phyloP scores from a whole-genome alignment of 2,113 vertebrate species.

The Craseonycteris thonglongyai region DNA sequence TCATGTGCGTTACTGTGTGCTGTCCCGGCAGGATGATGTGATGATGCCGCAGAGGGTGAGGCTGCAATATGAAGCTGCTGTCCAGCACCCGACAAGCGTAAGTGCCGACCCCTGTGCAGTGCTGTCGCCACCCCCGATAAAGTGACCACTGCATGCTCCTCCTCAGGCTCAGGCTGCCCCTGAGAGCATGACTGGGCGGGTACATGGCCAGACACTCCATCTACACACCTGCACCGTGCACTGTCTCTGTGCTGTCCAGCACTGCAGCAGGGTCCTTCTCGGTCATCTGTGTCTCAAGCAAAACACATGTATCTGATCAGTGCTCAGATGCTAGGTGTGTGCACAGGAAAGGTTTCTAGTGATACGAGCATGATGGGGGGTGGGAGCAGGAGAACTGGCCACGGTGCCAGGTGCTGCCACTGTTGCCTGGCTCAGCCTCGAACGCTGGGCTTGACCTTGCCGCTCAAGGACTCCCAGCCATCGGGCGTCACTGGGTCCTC shows the following conservation, averaged over 20 bases:
- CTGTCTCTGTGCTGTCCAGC: no score
- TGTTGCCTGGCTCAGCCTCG: no score
- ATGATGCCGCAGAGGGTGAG: conserved; percentile 93
- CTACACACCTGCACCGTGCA: no score
- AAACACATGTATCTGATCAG: no score
- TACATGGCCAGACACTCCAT: neutral
- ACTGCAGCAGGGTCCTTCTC: neutral
- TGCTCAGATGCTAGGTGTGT: neutral
- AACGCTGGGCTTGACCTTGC: no score
- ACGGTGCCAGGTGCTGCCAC: no score
- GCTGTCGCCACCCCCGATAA: neutral
- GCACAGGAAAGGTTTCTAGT: neutral
- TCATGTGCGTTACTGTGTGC: conserved; percentile 35
- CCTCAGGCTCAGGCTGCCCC: no score
- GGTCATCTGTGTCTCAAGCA: neutral
- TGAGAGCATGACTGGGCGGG: neutral
- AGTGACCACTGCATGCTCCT: no score
- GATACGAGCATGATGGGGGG: no score
- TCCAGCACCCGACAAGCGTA: conserved; percentile 84
- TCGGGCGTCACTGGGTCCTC: accelerated
- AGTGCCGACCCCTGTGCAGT: conserved; percentile 72
- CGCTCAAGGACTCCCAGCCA: no score
- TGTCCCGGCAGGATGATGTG: conserved; percentile 88
- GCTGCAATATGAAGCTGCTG: conserved; percentile 84
- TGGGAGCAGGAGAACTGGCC: neutral